Base-by-base conservation (phyloP, 2,888 invertebrate species). In the Dolomedes plantarius region DNA sequence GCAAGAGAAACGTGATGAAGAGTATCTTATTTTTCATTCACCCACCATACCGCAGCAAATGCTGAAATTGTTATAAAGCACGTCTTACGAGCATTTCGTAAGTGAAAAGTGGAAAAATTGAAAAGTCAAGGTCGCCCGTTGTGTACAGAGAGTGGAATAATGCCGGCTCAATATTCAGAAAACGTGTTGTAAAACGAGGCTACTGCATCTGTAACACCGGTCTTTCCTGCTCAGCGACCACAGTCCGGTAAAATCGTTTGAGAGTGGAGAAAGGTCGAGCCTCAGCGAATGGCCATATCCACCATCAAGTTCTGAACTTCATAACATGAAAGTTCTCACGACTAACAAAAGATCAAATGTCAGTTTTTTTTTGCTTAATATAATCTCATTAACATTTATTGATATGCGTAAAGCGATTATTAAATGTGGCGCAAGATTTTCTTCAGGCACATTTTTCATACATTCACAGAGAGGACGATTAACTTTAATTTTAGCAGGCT, bases 111-210 rank as follows among this genome's bases (percentile, higher is more conserved):
- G 23, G 5, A 16, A 27, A 69, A 76, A 73, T 62, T 65, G 64
- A 81, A 85, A 85, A 77, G 83, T 85, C 83, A 85, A 77, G 83
- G 83, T 36, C 82, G 65, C 39, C 56, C 31, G 71, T 69, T 75
- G 39, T 81, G 41, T 81, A 56, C 67, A 29, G 23, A 29, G 23
- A 69, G 32, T 11, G 27, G 36, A 23, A 23, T 41, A 69, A 69
- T 41, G 41, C 41, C 5, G 23, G 68, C 36, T 39, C 39, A 74
- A 64, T 83, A 71, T 71, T 50, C 82, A 72, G 46, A 71, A 75
- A 83, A 83, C 76, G 71, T 76, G 69, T 69, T 64, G 46, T 39
- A 69, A 56, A 83, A 76, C 76, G 82, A 83, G 82, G 82, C 82
- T 83, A 83, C 82, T 64, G 46, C 31, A 72, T 83, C 46, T 76